These are phyloP conservation scores for Teleiodes luculella DNA, from an alignment of 2,888 invertebrate genomes.

Conservation along the genomic window DNA sequence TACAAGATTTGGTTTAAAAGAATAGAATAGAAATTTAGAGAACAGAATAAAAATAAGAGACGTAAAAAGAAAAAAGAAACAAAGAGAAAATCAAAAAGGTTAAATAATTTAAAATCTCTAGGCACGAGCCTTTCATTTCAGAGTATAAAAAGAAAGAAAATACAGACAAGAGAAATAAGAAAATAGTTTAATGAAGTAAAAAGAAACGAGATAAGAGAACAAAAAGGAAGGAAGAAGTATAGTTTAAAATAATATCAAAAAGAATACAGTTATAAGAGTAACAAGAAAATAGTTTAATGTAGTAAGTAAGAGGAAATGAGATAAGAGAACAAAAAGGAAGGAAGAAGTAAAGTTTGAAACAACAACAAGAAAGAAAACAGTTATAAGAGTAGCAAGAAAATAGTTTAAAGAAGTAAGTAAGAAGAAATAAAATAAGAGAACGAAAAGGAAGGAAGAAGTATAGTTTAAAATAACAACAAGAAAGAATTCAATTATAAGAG, in stretches of 20 bases:
- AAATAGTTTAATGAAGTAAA: not conserved
- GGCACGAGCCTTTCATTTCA: no score
- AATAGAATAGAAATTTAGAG: not conserved
- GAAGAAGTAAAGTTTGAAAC: not conserved
- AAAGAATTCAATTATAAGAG: no score
- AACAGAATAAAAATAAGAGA: not conserved
- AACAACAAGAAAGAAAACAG: no score
- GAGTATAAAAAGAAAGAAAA: not conserved
- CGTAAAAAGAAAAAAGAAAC: not conserved
- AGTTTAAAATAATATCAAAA: no score
- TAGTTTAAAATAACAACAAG: not conserved
- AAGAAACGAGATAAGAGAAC: not conserved
- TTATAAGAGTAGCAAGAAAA: no score
- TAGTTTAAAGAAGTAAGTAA: no score
- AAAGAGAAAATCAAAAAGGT: not conserved
- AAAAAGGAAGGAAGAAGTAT: not conserved
- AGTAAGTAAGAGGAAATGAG: not conserved
- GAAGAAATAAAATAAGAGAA: not conserved
- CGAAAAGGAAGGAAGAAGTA: not conserved
- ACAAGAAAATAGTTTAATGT: not conserved
- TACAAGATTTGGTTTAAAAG: constrained; percentile 5
- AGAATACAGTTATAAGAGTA: not conserved
- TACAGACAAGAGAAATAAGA: not conserved
- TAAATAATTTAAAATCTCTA: not conserved
- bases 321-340: not conserved